Evolutionary conservation across 2,113 vertebrate genomes (phyloP).

Genomic region (Bos javanicus): DNA sequence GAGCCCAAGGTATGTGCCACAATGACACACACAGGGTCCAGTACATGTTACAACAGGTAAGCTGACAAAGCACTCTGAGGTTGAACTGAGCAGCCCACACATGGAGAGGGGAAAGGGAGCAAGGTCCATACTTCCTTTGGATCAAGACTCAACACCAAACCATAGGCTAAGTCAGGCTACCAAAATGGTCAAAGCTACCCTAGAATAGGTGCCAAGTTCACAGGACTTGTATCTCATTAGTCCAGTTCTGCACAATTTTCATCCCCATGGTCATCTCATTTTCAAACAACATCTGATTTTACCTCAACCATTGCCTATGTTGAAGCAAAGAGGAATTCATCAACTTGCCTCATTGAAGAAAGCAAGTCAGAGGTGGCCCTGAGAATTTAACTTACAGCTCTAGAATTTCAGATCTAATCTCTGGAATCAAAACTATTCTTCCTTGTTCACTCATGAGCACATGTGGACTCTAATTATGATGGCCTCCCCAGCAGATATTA

Average conservation of each 20-base stretch:
- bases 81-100: not conserved
- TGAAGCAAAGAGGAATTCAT: conserved; percentile 19
- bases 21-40: not conserved
- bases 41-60: not conserved
- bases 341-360: not conserved
- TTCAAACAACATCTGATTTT: not conserved
- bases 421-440: not conserved
- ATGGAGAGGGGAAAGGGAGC: not conserved
- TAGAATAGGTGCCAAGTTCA: not conserved
- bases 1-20: not conserved
- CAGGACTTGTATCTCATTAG: not conserved
- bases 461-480: not conserved
- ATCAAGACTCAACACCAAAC: not conserved
- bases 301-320: not conserved
- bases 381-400: not conserved
- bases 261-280: not conserved
- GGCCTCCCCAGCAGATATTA: not conserved
- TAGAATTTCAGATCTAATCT: not conserved
- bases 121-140: not conserved
- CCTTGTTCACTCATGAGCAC: not conserved
- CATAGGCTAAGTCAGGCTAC: not conserved
- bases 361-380: not conserved
- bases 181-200: not conserved
- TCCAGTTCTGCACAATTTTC: not conserved
- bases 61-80: not conserved